phyloP scores from a whole-genome alignment of 2,888 invertebrate species.

The Brenthis daphne region DNA sequence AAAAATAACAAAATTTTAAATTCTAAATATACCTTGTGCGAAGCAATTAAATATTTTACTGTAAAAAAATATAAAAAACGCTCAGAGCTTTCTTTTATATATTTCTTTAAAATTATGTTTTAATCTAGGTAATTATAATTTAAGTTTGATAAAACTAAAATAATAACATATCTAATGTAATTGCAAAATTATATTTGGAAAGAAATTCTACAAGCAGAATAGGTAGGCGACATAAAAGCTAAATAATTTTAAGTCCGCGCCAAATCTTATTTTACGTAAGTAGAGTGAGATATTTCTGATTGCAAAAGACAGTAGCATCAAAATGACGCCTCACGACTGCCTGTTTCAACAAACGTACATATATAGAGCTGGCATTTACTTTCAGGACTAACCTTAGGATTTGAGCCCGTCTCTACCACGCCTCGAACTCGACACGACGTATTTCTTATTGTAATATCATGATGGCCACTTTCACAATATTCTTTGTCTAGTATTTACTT shows the following conservation, averaged over 20 bases:
- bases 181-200: no score
- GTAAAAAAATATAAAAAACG: no score
- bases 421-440: conserved; percentile 41
- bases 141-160: no score
- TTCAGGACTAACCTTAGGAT: conserved; percentile 28
- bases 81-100: no score
- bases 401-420: conserved; percentile 30
- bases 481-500: not conserved
- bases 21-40: no score
- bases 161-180: no score
- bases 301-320: conserved; percentile 14
- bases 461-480: conserved; percentile 3
- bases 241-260: not conserved
- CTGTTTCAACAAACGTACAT: not conserved
- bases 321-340: conserved; percentile 3
- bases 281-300: conserved; percentile 5
- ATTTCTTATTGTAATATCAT: conserved; percentile 9
- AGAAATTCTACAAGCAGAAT: no score
- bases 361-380: conserved; percentile 21
- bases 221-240: not conserved
- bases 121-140: no score
- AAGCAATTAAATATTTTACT: no score
- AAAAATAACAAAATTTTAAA: no score
- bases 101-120: no score
- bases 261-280: not conserved